Evolutionary conservation across 2,797 vertebrate species (phyloP).

Genomic region (Morus bassanus): DNA sequence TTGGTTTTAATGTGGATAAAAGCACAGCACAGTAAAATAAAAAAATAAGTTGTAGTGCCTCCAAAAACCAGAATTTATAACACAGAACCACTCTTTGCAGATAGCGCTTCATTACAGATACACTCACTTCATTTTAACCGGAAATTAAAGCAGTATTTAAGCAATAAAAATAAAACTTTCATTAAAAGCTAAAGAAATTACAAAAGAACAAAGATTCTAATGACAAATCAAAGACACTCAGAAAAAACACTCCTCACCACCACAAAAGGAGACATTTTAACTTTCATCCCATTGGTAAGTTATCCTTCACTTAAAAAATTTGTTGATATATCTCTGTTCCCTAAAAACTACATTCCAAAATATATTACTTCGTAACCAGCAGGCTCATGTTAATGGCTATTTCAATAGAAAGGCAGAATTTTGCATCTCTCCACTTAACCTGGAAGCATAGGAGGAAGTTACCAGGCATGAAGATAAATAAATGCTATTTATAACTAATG

Average conservation of each 20-base stretch:
- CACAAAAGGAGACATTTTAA: neutral
- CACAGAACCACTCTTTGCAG: neutral
- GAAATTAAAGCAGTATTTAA: neutral
- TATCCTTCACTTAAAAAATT: neutral
- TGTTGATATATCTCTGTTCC: neutral
- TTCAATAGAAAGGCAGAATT: neutral
- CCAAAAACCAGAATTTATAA: neutral
- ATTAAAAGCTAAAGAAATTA: neutral
- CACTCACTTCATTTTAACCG: neutral
- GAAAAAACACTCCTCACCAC: neutral
- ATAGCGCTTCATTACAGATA: neutral
- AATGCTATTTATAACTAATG: neutral
- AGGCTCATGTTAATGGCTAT: neutral
- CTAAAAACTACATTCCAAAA: neutral
- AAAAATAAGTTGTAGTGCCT: neutral
- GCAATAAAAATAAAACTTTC: neutral
- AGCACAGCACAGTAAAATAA: neutral
- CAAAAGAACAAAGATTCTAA: neutral
- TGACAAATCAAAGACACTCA: neutral
- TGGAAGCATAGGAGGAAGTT: neutral
- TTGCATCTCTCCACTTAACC: neutral
- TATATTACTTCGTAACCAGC: rapidly evolving
- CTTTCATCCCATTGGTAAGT: neutral
- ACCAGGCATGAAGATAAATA: neutral
- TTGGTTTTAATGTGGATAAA: neutral